Base-by-base conservation (phyloP, 92 coral and sea anemone genomes). In the Zoanthus gigantus region DNA sequence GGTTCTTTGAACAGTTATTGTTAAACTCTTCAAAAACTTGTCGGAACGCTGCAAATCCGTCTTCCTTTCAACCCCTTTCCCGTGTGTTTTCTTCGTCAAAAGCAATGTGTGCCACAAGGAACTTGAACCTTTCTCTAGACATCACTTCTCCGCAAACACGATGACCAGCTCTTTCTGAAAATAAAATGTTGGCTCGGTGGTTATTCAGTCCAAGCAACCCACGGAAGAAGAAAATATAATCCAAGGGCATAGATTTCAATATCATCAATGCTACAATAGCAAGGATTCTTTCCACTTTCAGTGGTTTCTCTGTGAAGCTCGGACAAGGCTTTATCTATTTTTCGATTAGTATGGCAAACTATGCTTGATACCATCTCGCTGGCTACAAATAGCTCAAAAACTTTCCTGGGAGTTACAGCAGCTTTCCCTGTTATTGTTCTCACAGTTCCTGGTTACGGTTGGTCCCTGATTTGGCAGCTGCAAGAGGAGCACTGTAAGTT, bases 71-170 rank as follows among this genome's bases (percentile, higher is more conserved):
- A 52, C 63, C 44, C 16, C 47, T 29, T 42, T 52, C 47, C 47
- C 80, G 45, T 23, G 80, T 76, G 47, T 44, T 48, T 29, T 76
- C 80, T n/a, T 76, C 63, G 47, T 76, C 65, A 29, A 76, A 76
- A 16, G 46, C 80, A 76, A 76, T 50, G 46, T 76, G 80, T 76
- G 80, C 80, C 46, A 76, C 80, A 76, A 76, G 80, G 80, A 76
- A 76, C 46, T 28, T 76, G 46, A 16, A 47, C 23, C 23, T 23
- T 23, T 23, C 80, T 76, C 80, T 76, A 37, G 37, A 76, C 80
- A 76, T 76, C 46, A 50, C 46, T 76, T 63, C 65, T 16, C 80
- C 80, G 37, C 47, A 76, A 37, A 76, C 63, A 50, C 80, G 46
- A 37, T 76, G 80, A 17, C 65, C 63, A 13, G 80, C 63, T 50